Evolutionary conservation across 2,797 vertebrate genomes (phyloP), one percentile per base, ranked within the genome.

Genomic region (Urosaurus nigricauda): DNA sequence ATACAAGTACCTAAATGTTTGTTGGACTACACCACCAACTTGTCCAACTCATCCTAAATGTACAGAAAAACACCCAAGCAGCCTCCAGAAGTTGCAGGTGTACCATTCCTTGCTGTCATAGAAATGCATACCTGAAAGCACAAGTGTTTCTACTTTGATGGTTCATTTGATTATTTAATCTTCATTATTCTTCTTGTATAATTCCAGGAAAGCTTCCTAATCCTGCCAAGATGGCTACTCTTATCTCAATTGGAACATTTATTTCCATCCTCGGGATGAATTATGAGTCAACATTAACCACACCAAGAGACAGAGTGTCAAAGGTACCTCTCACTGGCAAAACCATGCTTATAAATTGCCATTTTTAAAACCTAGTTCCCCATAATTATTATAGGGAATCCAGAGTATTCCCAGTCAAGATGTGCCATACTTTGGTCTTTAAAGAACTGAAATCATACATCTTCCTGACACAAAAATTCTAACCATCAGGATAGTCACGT

Each of bases 171-270:
- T 9, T 4, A 47, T 35, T 35, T 84, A 1, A 13, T 13, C 2
- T 7, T 84, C 51, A 35, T 60, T 51, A 35, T 53, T n/a, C 47
- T n/a, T 84, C 24, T 14, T 17, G 65, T 65, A 51, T 84, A 51
- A 53, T 84, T 84, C 47, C 29, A 84, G 82, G 65, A 65, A 84
- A 53, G 65, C 65, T 84, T 70, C n/a, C 29, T 53, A 3, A 35
- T 35, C 32, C n/a, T 24, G 43, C 82, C 65, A 53, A 35, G 43
- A 35, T 7, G 17, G 19, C 19, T 37, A 83, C 65, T 84, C 9
- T 53, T 51, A 26, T 51, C 82, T 17, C 29, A 11, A 2, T 47
- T 7, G 65, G 35, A 29, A 47, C 2, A 5, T 29, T 43, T 8
- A 8, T n/a, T 70, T 83, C 68, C 43, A n/a, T 47, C 9, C 1